Base-by-base conservation (phyloP, 2,888 invertebrate species). In the Synergus umbraculus region DNA sequence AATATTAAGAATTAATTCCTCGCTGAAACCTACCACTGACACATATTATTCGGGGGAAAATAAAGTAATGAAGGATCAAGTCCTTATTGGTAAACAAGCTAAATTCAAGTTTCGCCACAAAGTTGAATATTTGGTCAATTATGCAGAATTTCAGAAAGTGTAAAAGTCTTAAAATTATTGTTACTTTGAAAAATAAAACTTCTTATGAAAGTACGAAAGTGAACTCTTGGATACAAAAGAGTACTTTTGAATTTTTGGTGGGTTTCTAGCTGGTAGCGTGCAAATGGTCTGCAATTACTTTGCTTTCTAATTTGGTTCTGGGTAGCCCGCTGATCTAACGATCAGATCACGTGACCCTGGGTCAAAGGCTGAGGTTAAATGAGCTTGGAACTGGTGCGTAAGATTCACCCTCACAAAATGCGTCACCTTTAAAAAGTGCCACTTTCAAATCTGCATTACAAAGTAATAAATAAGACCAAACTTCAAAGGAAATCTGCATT, bases 241-340 rank as follows among this genome's bases (percentile, higher is more conserved):
- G 41, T 81, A 81, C 81, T 82, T 81, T 80, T 84, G 83, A 84
- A 87, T 89, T 87, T 87, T 89, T 87, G 87, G 87, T 86, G 87
- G 85, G 87, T 29, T 29, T 2, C 29, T 87, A 85, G 84, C 85
- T 81, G 86, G 85, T 90, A 83, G 90, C 90, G 89, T 90, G 90
- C 89, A 87, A 89, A 89, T 87, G 86, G 87, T 85, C 86, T 86
- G 87, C 89, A 89, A 90, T 90, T 90, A 90, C 86, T 86, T 85
- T 82, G 87, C 87, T 89, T 90, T 90, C 89, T 90, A 90, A 90
- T 90, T 89, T 88, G 85, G 87, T 86, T 87, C 86, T 86, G 85
- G 86, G 85, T 83, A 84, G 84, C 85, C 83, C 83, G 79, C 81
- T 84, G 87, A 89, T 88, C 87, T 88, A 86, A 88, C 89, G 90